phyloP scores from a whole-genome alignment of 2,797 vertebrate species.

The Micrastur ruficollis region DNA sequence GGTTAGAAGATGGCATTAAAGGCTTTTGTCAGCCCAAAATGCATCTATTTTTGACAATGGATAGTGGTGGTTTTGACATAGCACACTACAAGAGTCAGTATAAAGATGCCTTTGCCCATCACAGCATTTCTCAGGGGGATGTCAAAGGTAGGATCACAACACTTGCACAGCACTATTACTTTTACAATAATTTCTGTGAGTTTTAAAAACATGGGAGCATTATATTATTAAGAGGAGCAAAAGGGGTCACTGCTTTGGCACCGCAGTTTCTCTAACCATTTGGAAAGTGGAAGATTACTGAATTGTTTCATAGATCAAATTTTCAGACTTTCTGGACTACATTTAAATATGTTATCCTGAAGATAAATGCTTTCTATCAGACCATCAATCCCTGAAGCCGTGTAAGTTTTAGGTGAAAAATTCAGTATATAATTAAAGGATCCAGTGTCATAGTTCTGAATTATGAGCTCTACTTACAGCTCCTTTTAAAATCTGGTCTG shows the following conservation, averaged over 20 bases:
- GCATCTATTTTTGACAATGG: background rate
- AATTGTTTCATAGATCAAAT: background rate
- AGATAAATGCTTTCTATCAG: conserved; percentile 22
- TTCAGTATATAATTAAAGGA: conserved; percentile 26
- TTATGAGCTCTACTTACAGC: conserved; percentile 37
- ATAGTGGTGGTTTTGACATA: background rate
- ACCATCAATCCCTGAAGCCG: background rate
- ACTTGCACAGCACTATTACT: background rate
- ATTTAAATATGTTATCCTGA: background rate
- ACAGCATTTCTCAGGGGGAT: background rate
- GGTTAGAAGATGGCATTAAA: background rate
- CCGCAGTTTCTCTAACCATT: background rate
- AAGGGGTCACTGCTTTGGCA: background rate
- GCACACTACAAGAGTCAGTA: background rate
- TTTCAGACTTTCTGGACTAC: background rate
- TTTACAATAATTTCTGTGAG: background rate
- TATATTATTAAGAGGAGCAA: background rate
- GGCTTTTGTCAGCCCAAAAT: background rate
- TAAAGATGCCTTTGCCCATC: background rate
- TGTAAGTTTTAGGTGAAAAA: conserved; percentile 8
- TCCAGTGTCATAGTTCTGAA: conserved; percentile 10
- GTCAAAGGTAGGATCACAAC: background rate
- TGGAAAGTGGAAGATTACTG: background rate
- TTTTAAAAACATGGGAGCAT: background rate
- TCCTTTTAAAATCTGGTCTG: conserved; percentile 23